Evolutionary conservation across 2,113 vertebrate genomes (phyloP).

Genomic region (Pelobates fuscus): DNA sequence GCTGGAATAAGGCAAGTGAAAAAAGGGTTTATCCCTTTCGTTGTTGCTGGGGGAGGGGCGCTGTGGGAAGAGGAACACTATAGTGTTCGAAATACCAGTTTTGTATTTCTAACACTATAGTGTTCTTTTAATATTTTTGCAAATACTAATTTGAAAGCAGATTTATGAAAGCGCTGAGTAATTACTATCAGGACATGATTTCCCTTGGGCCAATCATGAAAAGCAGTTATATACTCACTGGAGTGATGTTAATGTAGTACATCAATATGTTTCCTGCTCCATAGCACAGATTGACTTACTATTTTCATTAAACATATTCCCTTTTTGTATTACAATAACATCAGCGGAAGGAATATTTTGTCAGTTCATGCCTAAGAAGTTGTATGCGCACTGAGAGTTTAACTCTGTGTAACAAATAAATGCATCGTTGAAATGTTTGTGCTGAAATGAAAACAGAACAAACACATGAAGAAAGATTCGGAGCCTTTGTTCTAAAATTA

Average conservation of each 20-base stretch:
- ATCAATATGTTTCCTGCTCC: constrained; percentile 72
- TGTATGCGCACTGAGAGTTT: constrained; percentile 46
- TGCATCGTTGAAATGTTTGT: too few relatives aligned
- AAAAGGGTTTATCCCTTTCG: too few relatives aligned
- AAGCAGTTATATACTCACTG: constrained; percentile 52
- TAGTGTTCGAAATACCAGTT: too few relatives aligned
- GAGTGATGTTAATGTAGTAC: constrained; percentile 64
- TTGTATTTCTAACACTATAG: too few relatives aligned
- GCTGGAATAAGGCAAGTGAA: too few relatives aligned
- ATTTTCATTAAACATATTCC: constrained; percentile 76
- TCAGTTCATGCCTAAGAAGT: constrained; percentile 47
- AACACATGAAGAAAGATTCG: constrained; percentile 41
- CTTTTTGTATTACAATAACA: constrained; percentile 72
- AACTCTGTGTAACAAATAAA: constrained; percentile 46
- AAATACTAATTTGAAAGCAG: too few relatives aligned
- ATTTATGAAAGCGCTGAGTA: too few relatives aligned
- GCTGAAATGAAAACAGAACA: constrained; percentile 57
- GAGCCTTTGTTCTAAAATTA: too few relatives aligned
- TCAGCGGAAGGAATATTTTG: constrained; percentile 61
- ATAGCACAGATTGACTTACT: constrained; percentile 76
- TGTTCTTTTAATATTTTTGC: too few relatives aligned
- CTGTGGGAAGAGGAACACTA: too few relatives aligned
- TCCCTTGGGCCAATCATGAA: constrained; percentile 54
- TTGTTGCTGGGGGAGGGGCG: too few relatives aligned
- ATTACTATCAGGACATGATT: constrained; percentile 64